These are phyloP conservation scores for Physeter macrocephalus DNA, from an alignment of 2,113 vertebrate species.

Conservation along the genomic window DNA sequence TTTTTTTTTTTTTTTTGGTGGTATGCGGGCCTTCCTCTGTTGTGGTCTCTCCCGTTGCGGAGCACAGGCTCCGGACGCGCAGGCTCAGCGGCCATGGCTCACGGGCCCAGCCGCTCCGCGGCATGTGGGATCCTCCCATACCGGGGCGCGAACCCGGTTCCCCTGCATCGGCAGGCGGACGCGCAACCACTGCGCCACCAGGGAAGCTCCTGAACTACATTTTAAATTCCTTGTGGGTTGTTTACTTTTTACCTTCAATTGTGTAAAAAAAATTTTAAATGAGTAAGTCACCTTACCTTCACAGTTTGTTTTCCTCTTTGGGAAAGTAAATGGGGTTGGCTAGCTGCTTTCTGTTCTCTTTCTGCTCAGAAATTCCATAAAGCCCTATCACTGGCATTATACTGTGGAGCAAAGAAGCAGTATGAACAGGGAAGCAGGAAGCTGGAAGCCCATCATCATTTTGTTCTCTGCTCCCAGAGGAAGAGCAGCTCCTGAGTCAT, in stretches of 20 bases:
- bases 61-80: too few relatives aligned
- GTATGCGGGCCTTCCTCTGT: too few relatives aligned
- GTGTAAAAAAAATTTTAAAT: neutral
- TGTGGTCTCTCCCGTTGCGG: too few relatives aligned
- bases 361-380: conserved; percentile 26
- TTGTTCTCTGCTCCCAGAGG: conserved; percentile 32
- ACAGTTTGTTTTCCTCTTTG: conserved; percentile 16
- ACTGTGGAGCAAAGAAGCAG: conserved; percentile 1
- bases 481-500: conserved; percentile 54
- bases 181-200: too few relatives aligned
- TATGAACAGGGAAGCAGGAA: conserved; percentile 29
- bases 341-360: neutral
- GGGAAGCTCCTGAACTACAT: neutral
- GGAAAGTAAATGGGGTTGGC: neutral
- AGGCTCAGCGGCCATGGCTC: too few relatives aligned
- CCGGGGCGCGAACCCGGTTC: too few relatives aligned
- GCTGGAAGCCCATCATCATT: conserved; percentile 20
- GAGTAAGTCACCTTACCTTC: neutral
- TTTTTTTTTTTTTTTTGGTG: too few relatives aligned
- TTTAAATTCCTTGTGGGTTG: conserved; percentile 10
- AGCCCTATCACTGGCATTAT: neutral
- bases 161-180: too few relatives aligned
- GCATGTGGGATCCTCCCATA: too few relatives aligned
- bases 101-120: too few relatives aligned
- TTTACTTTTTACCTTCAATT: conserved; percentile 23